These are phyloP conservation scores for Elgaria multicarinata DNA, from an alignment of 2,113 vertebrate genomes.

Conservation along the genomic window DNA sequence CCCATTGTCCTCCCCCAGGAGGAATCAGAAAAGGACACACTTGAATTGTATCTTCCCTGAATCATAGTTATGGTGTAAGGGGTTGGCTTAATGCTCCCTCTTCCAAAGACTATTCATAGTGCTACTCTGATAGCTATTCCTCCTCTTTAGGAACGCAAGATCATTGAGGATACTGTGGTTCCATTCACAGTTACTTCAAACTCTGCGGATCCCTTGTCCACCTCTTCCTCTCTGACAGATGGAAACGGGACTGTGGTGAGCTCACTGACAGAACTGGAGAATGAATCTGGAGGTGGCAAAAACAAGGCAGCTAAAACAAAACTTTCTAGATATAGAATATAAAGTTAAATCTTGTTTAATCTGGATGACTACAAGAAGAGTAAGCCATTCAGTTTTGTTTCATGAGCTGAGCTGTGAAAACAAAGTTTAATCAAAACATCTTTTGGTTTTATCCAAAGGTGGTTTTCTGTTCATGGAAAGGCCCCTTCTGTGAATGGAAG, in stretches of 20 bases:
- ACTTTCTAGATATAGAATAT: neutral
- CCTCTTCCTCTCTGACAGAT: constrained; percentile 72
- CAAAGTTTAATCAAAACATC: neutral
- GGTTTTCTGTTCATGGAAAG: neutral
- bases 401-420: neutral
- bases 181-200: constrained; percentile 86
- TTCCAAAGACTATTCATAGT: neutral
- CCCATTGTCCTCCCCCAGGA: neutral
- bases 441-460: neutral
- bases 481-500: neutral
- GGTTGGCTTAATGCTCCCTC: neutral
- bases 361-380: neutral
- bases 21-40: neutral
- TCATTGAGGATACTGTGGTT: constrained; percentile 92
- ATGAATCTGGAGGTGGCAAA: neutral
- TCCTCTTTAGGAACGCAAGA: constrained; percentile 87
- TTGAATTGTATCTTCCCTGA: neutral
- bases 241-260: constrained; percentile 72
- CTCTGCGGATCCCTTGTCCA: constrained; percentile 79
- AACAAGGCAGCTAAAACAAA: neutral
- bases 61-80: neutral
- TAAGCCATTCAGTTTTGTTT: neutral
- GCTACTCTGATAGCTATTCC: neutral
- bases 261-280: neutral
- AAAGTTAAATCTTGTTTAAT: neutral